Evolutionary conservation across 2,797 vertebrate genomes (phyloP), one percentile per base, ranked within the genome.

Genomic region (Poecilia gillii): DNA sequence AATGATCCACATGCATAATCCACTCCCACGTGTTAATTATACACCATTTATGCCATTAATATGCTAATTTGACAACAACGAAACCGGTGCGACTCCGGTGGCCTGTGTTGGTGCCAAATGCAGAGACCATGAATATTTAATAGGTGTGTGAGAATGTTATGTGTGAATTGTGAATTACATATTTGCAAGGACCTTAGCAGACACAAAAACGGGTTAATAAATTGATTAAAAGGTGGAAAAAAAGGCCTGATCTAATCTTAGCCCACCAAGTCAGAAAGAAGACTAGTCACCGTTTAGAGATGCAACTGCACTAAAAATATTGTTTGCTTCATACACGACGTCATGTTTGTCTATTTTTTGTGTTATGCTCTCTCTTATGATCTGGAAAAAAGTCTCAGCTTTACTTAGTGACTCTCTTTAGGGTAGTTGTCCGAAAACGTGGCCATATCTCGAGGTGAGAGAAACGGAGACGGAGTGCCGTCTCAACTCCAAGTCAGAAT

Each of bases 21-120:
- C 88, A 84, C 91, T 90, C 92, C 88, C 80, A 86, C 83, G 36
- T 92, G 93, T 93, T 93, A 92, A 96, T 96, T 95, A 96, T 93
- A 92, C 92, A 90, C 89, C 83, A 85, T 84, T 90, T 91, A 92
- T 86, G 72, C 85, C 82, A 94, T 95, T 95, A 95, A 94, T 93
- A 96, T 95, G 95, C 79, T 91, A 94, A 96, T 95, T 84, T 70
- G 73, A 71, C 82, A 81, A 66, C 77, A 76, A 71, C 16, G 81
- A 89, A 89, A 94, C 87, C 80, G 87, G 84, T 87, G 83, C 88
- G 55, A 83, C 79, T 90, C 76, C 55, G 59, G 78, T 73, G 77
- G 85, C 87, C 86, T 79, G 81, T 77, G 39, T 51, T 70, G 77
- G 80, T 91, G 90, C 92, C 90, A 95, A 92, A 94, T 89, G 84